phyloP scores from a whole-genome alignment of 1,140 invertebrate genomes.

The Palaemon carinicauda region DNA sequence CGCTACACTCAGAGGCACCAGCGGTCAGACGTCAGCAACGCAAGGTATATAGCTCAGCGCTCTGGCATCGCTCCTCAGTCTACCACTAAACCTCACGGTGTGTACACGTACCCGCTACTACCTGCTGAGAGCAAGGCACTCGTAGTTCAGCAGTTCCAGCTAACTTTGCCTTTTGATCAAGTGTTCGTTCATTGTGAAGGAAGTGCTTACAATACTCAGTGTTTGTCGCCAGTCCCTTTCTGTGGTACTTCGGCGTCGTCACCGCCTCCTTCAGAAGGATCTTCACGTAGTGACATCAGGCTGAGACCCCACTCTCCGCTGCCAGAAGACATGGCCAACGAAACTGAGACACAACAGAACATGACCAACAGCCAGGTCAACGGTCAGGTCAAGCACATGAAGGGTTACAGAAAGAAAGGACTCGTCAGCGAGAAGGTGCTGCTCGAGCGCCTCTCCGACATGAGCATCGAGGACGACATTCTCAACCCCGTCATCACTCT shows the following conservation, averaged over 20 bases:
- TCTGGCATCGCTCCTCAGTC: background rate
- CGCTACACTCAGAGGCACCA: background rate
- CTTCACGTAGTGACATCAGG: background rate
- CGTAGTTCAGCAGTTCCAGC: background rate
- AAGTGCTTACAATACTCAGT: background rate
- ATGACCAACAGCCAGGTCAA: constrained; percentile 33
- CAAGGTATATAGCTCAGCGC: constrained; percentile 22
- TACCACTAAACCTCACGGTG: background rate
- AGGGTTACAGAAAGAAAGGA: constrained; percentile 59
- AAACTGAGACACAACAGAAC: constrained; percentile 52
- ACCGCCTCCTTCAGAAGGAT: background rate
- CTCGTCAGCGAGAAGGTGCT: constrained; percentile 59
- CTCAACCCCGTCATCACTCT: constrained; percentile 59
- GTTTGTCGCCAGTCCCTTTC: background rate
- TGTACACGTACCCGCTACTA: constrained; percentile 9
- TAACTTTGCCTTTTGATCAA: background rate
- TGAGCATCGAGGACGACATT: constrained; percentile 59
- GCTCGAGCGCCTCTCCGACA: constrained; percentile 58
- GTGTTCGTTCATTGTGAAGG: background rate
- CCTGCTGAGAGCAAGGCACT: background rate
- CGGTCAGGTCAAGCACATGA: constrained; percentile 44
- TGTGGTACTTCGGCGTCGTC: background rate
- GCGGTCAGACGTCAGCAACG: background rate
- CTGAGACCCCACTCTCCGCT: constrained; percentile 26
- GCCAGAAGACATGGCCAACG: constrained; percentile 50